Evolutionary conservation across 2,888 invertebrate species (phyloP), one percentile per base, ranked within the genome.

Genomic region (Apamea crenata): DNA sequence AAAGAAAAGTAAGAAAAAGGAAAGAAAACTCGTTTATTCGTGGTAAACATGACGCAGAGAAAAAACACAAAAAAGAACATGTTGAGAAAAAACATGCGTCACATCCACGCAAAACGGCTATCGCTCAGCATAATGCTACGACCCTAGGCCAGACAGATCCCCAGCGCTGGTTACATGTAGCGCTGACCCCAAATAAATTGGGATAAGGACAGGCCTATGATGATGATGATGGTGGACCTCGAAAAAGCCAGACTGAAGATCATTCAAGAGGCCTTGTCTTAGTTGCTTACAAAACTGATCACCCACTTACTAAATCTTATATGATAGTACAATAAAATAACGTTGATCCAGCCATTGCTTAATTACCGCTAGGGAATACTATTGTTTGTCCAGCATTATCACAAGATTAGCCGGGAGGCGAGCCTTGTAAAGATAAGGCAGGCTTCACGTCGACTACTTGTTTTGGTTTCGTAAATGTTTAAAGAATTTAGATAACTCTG

Each of bases 381-480:
- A 88, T 89, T 91, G 92, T 93, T 92, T 92, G 91, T 87, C 78
- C 80, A 87, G 90, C 90, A 92, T 91, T 91, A 92, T 92, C 92
- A 89, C 71, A 74, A 88, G 90, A 94, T 94, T 93, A 94, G 92
- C 93, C 90, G 83, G 84, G 86, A 87, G 82, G 91, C 89, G 88
- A 90, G 88, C 89, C 85, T 91, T 90, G 92, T 93, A 93, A 93
- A 94, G 94, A 94, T 94, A 89, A 88, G 67, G 71, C 47, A 59
- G 47, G 71, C 87, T 87, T 78, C 84, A 82, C 84, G 83, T 83
- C 83, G 89, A 88, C 93, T 91, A 90, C 91, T 89, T 86, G 91
- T 90, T 91, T 93, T 92, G 89, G 87, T 92, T 91, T 91, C 92
- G 91, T 92, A 92, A 93, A 92, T 93, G 93, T 94, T 93, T 89